These are phyloP conservation scores for Trogon melanurus DNA, from an alignment of 2,113 vertebrate species.

Conservation along the genomic window DNA sequence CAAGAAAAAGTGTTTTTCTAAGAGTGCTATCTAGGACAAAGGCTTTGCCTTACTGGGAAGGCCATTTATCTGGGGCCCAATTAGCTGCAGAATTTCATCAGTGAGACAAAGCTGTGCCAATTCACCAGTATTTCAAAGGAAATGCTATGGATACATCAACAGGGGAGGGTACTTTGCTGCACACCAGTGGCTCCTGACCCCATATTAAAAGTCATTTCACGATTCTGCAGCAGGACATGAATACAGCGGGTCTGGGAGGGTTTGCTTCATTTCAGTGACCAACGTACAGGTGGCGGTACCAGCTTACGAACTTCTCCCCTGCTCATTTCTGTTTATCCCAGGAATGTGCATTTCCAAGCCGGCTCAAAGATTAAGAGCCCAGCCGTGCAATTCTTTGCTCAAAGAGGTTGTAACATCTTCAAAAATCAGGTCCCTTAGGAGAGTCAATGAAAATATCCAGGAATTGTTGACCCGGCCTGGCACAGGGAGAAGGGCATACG, in stretches of 20 bases:
- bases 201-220: neutral
- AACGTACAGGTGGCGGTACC: rapidly evolving
- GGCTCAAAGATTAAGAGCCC: neutral
- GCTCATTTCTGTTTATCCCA: neutral
- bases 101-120: rapidly evolving
- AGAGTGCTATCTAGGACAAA: neutral
- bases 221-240: neutral
- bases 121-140: neutral
- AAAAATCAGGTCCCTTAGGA: neutral
- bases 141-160: rapidly evolving
- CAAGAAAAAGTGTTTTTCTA: neutral
- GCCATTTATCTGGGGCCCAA: neutral
- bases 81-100: neutral
- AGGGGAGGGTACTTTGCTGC: neutral
- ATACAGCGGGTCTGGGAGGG: neutral
- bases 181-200: neutral
- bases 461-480: neutral
- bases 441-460: neutral
- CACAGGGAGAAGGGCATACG: rapidly evolving
- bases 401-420: neutral
- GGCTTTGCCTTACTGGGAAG: neutral
- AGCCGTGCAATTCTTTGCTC: neutral
- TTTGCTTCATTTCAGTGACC: neutral
- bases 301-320: neutral
- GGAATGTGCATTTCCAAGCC: neutral